Base-by-base conservation (phyloP, 1,140 invertebrate species). In the Brachionus calyciflorus region DNA sequence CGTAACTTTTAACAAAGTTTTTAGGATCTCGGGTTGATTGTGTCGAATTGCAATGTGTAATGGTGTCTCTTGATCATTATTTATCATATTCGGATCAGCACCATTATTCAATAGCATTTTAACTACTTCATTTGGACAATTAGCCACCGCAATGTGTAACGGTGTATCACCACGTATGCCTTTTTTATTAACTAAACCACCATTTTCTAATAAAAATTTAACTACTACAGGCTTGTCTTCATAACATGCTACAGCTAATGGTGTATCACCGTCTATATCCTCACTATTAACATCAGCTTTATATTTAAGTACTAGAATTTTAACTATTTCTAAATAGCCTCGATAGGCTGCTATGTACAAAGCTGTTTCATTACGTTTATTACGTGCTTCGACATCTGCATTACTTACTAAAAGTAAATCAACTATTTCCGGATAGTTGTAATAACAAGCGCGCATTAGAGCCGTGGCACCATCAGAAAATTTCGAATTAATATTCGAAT, bases 141-240 rank as follows among this genome's bases (percentile, higher is more conserved):
- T 76, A 6, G 49, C 51, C 2, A 76, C 37, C n/a, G 73, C 73
- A 30, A 76, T 46, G n/a, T 76, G 73, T 28, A 76, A 46, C 30
- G 73, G 73, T 28, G 73, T 57, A 9, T 73, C 69, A 24, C 69
- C 69, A 40, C 69, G 69, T 26, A 73, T 73, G 24, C 69, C 69
- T 55, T 37, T 55, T 40, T 55, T 51, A n/a, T 73, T 73, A 14
- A 55, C 30, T 17, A 19, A 3, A 26, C 19, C 69, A 12, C 69
- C 69, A 0, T 73, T 73, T 10, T n/a, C 28, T 14, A 73, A 33
- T 46, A 73, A 55, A 73, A 12, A 73, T 12, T 55, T 21, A 14
- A 73, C 51, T 14, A 73, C 51, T 9, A 9, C 12, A 7, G 69
- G 30, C 14, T 73, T 73, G 46, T 49, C 19, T 28, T 73, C 69